Base-by-base conservation (phyloP, 2,888 invertebrate genomes). In the Blastobasis lacticolella region DNA sequence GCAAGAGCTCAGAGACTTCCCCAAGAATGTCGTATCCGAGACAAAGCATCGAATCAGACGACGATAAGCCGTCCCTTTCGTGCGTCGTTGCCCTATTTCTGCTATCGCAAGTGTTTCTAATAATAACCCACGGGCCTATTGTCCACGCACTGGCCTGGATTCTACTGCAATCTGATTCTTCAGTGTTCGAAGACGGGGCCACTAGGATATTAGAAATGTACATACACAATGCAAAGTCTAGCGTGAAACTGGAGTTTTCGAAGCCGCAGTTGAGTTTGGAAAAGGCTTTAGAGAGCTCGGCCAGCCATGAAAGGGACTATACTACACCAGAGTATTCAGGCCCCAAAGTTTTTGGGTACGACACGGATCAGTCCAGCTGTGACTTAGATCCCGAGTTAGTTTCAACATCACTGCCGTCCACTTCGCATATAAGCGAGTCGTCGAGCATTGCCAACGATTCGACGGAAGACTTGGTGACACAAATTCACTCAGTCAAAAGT, bases 21-120 rank as follows among this genome's bases (percentile, higher is more conserved):
- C 88, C 81, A 8, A 74, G 76, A 63, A 69, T 84, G 58, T 71
- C 69, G 9, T 86, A 74, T 54, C 69, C 75, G 1, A 73, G 80
- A 58, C 83, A 81, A 41, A 81, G 80, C 63, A 51, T 76, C 8
- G 88, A 88, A 0, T 71, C 88, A 6, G 90, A 91, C 46, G 91
- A 91, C 46, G 90, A 90, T 60, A 92, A 92, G 76, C 93, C 92
- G 4, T 93, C 94, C 56, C 94, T 97, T 0, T 97, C 97, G 54
- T 94, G 95, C 56, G 95, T 97, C 7, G 96, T 98, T 5, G 92
- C 97, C 0, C 85, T 98, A 55, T 98, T 97, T 86, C 87, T 98
- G 53, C 84, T 98, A 55, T 97, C 97, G 1, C 95, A 98, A 91
- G 97, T 99, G 47, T 98, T 98, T 86, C 89, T 98, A 53, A 98